These are phyloP conservation scores for Muntiacus reevesi DNA, from an alignment of 2,113 vertebrate genomes.

Conservation along the genomic window DNA sequence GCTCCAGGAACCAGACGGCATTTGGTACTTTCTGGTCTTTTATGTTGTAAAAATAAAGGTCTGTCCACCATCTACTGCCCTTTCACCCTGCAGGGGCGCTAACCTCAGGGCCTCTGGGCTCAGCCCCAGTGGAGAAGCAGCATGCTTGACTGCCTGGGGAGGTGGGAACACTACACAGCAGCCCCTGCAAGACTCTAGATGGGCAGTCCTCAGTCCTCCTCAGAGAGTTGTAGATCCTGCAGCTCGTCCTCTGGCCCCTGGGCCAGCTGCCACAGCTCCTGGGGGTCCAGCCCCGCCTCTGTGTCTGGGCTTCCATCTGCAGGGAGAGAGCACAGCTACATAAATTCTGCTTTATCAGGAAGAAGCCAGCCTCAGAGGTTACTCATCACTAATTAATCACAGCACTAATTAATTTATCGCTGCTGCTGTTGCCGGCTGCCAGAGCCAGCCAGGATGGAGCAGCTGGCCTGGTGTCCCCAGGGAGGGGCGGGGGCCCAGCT, in stretches of 20 bases:
- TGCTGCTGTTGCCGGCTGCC: conserved; percentile 40
- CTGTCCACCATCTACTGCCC: not conserved
- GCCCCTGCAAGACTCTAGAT: not conserved
- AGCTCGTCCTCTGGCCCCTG: conserved; percentile 90
- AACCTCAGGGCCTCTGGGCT: not conserved
- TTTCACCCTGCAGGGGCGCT: not conserved
- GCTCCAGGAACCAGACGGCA: not conserved
- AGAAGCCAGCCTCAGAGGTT: conserved; percentile 46
- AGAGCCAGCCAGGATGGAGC: not conserved
- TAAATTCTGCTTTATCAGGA: conserved; percentile 65
- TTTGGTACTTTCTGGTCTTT: not conserved
- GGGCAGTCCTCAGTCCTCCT: conserved; percentile 75
- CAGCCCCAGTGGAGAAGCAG: not conserved
- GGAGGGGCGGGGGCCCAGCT: not conserved
- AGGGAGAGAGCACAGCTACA: not conserved
- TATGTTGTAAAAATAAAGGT: conserved; percentile 36
- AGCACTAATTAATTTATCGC: conserved; percentile 72
- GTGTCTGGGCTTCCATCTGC: conserved; percentile 16
- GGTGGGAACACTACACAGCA: not conserved
- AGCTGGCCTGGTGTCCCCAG: conserved; percentile 11
- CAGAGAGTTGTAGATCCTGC: conserved; percentile 91
- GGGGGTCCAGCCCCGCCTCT: conserved; percentile 64
- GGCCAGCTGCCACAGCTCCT: conserved; percentile 86
- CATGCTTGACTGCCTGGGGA: not conserved
- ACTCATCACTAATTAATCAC: conserved; percentile 76